Base-by-base conservation (phyloP, 2,797 vertebrate species). In the Euthynnus affinis region DNA sequence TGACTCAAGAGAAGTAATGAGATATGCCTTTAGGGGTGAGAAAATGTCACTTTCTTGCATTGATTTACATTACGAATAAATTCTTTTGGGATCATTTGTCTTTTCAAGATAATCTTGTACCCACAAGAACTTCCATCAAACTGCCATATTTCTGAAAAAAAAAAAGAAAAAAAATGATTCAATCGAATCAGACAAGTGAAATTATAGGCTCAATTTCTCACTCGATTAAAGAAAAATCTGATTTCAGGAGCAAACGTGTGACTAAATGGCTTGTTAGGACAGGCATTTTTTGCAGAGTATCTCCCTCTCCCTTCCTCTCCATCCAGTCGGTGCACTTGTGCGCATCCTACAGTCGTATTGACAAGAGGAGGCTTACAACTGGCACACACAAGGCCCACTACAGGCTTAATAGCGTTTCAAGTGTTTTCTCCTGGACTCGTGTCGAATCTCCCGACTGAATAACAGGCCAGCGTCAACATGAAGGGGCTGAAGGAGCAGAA, bases 401-500 rank as follows among this genome's bases (percentile, higher is more conserved):
- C 88, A 92, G 80, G 76, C 89, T 89, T 94, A 94, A 94, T 94
- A 91, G 88, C 63, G 15, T 94, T 95, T 95, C 91, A 93, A 95
- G 93, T 93, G 92, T 94, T 94, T 95, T 94, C 90, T 90, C 83
- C 87, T 78, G 80, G 89, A 91, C 88, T 88, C 62, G 64, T 71
- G 84, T 84, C n/a, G 80, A 92, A 94, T 86, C 85, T 88, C 82
- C 71, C 84, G 12, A 51, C 87, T 84, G 87, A 91, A 91, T 78
- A 91, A 86, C 90, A 82, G 52, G 46, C 74, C 62, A 46, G 62
- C 76, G 55, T 88, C 82, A 84, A 91, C 86, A 83, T 70, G 81
- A 76, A 75, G 86, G 74, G 53, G 66, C 81, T 82, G 80, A 34
- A 62, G 51, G 25, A 83, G 73, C 1, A 1, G 34, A 29, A 29